A percentile compares a stretch with the other conserved stretches of the same genome.
Conservation (phyloP, 2,113 vertebrate genomes). For the Herpetotheres cachinnans region DNA sequence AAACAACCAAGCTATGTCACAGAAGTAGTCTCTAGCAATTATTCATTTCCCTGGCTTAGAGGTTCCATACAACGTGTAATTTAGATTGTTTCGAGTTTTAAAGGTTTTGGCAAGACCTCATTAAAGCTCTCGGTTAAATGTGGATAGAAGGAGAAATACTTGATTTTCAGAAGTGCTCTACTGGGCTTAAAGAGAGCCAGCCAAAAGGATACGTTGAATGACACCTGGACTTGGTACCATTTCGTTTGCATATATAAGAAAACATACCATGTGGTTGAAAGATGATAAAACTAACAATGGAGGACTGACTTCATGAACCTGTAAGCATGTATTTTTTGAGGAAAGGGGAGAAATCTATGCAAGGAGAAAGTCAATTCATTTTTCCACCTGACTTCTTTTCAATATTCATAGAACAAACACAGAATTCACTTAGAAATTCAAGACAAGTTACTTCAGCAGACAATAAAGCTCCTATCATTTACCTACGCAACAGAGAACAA, state of each 20-base stretch:
- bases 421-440: slow-evolving; percentile 20
- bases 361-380: slow-evolving; percentile 1
- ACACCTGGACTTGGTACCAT: neutral
- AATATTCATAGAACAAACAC: slow-evolving; percentile 1
- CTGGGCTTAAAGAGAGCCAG: neutral
- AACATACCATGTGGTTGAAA: slow-evolving; percentile 19
- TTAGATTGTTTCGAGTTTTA: neutral
- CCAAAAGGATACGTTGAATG: neutral
- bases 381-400: slow-evolving; percentile 27
- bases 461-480: neutral
- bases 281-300: slow-evolving; percentile 59
- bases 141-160: neutral
- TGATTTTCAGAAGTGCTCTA: neutral
- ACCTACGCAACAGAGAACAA: neutral
- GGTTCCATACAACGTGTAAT: neutral
- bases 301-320: neutral
- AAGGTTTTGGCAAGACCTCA: slow-evolving; percentile 48
- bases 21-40: slow-evolving; percentile 22
- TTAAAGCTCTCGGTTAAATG: neutral
- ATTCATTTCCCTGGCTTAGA: slow-evolving; percentile 35
- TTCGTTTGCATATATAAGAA: neutral
- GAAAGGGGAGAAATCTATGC: neutral
- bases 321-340: neutral
- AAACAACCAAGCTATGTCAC: slow-evolving; percentile 25
- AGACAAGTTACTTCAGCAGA: neutral